Evolutionary conservation across 2,888 invertebrate species (phyloP), one percentile per base, ranked within the genome.

Genomic region (Phania funesta): DNA sequence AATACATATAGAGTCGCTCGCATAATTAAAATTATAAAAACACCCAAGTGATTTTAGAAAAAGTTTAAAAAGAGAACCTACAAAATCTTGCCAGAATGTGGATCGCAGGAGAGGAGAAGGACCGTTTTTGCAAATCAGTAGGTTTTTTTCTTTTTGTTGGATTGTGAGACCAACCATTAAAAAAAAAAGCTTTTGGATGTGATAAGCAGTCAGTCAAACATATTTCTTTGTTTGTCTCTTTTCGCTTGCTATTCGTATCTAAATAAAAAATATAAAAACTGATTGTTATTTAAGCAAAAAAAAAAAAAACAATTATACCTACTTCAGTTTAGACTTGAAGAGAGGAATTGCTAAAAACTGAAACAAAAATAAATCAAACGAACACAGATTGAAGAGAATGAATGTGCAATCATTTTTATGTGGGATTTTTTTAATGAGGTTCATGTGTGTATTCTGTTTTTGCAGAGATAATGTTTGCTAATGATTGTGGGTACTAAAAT

Each of bases 81-180:
- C 35, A 67, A 76, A 50, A 46, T 24, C 5, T 44, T 41, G 13
- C 13, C 13, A 52, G 24, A 52, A 5, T 77, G 67, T 81, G 81
- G 81, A 76, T 77, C 44, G 65, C 62, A 76, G 54, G 50, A 76
- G 52, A 76, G 54, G 50, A 76, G 52, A 67, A 76, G 81, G 81
- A 76, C 54, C 60, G 58, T 41, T 81, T 71, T 76, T 65, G 71
- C 80, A 76, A 70, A 76, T 41, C n/a, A 13, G 29, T 71, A 46
- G 26, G 7, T 26, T 46, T 22, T 38, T 38, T 22, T 38, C 9
- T 7, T 13, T 22, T 38, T 20, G 5, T 20, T 54, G 11, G 6
- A 18, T 8, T 20, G 6, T 13, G 11, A 48, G 35, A 20, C 3
- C 26, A 4, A 24, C 3, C 3, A 7, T 18, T 44, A 48, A 65